Conservation (phyloP, 2,797 vertebrate species). For the Sebastes baramenuke region DNA sequence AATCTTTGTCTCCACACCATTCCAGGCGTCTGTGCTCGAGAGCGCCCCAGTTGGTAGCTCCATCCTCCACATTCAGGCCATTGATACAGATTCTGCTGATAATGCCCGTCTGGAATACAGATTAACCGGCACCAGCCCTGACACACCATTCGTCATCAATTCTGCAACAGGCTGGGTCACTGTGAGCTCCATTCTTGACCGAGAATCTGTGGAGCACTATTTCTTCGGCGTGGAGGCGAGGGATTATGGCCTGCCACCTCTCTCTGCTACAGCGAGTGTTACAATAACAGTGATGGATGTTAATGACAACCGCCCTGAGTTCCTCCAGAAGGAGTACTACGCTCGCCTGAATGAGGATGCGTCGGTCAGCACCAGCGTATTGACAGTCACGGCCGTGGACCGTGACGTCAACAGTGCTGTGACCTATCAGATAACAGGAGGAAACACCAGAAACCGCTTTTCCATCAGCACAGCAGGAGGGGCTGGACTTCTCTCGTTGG, state of each 20-base stretch:
- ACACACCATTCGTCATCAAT: conserved; percentile 95
- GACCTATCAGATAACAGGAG: conserved; percentile 97
- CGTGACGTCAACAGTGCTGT: conserved; percentile 96
- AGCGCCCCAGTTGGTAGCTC: conserved; percentile 94
- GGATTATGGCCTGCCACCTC: conserved; percentile 91
- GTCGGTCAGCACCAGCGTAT: conserved; percentile 91
- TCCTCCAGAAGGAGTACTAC: conserved; percentile 94
- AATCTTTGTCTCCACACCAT: conserved; percentile 98
- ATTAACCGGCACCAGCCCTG: conserved; percentile 87
- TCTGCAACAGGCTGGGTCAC: conserved; percentile 97
- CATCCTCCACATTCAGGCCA: conserved; percentile 97
- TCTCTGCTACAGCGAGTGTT: conserved; percentile 94
- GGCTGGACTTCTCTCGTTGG: conserved; percentile 90
- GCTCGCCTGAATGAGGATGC: conserved; percentile 96
- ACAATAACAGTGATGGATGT: conserved; percentile 97
- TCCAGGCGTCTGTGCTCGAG: conserved; percentile 95
- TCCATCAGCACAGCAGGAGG: conserved; percentile 95
- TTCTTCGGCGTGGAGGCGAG: conserved; percentile 95
- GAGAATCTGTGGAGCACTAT: conserved; percentile 94
- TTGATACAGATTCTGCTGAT: conserved; percentile 95
- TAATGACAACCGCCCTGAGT: conserved; percentile 97
- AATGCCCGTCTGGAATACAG: conserved; percentile 95
- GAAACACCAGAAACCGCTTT: conserved; percentile 97
- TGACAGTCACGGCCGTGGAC: conserved; percentile 93
- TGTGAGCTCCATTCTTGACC: conserved; percentile 91